Conservation (phyloP, 2,113 vertebrate species). For the Oncorhynchus clarkii region DNA sequence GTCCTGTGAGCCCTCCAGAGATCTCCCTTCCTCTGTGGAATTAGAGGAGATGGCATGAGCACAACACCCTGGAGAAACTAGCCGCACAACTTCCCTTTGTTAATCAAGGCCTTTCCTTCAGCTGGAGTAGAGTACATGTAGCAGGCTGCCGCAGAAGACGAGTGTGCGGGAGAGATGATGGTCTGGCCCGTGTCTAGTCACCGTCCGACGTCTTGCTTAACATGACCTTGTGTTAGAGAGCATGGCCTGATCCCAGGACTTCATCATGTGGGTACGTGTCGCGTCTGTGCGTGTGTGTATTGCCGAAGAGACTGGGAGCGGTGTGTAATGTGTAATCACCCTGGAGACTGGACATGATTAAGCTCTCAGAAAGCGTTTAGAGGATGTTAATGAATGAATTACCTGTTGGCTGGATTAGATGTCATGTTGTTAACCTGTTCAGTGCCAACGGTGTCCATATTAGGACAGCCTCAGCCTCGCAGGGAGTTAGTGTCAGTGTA, state of each 20-base stretch:
- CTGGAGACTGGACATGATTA: neutral
- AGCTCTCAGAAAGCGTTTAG: too few relatives aligned
- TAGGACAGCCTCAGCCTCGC: too few relatives aligned
- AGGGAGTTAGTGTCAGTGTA: neutral
- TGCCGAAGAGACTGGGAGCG: too few relatives aligned
- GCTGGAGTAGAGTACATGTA: neutral
- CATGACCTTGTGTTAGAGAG: neutral
- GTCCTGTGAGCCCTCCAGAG: neutral
- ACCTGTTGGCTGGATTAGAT: too few relatives aligned
- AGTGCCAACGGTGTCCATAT: too few relatives aligned
- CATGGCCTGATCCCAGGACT: neutral
- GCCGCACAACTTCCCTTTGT: neutral
- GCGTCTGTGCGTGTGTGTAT: neutral
- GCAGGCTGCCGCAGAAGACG: neutral
- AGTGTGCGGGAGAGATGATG: neutral
- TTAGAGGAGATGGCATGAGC: neutral
- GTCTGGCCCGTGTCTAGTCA: neutral
- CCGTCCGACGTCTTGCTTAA: neutral
- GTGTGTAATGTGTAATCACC: too few relatives aligned
- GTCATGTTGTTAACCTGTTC: too few relatives aligned
- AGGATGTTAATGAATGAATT: too few relatives aligned
- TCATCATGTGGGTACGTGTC: neutral
- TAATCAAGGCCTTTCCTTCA: neutral
- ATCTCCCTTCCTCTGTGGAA: neutral
- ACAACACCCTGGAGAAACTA: neutral